Evolutionary conservation across 2,888 invertebrate genomes (phyloP), one percentile per base, ranked within the genome.

Genomic region (Drosophila gaucha): DNA sequence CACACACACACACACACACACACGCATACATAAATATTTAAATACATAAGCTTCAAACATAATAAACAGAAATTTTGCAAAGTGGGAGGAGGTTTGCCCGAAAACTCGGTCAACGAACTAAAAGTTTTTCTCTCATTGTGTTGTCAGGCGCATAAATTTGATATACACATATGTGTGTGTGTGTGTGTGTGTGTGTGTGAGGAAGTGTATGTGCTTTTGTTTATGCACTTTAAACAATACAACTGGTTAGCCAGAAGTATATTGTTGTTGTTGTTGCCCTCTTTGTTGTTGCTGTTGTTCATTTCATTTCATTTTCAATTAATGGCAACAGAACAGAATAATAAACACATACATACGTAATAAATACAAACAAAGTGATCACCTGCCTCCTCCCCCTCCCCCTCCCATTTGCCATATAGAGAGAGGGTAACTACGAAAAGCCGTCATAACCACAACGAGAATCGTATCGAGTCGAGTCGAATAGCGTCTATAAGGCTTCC

Each of bases 41-140:
- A 8, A 38, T 16, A 41, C 12, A 18, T 36, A 58, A n/a, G n/a
- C n/a, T n/a, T n/a, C n/a, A n/a, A n/a, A 31, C 38, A 47, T 63
- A 75, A 76, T 63, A 70, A 75, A 69, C 64, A 58, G 51, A 56
- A 69, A 28, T 36, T 64, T 50, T 50, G 71, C 50, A 41, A 41
- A 6, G 26, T 9, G 16, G 14, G 16, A 20, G 4, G 30, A 3
- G 14, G n/a, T 28, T 4, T 18, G 28, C 6, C 30, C 39, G 46
- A 83, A 82, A 86, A 65, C 55, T 80, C 84, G 84, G 86, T 80
- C 80, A 86, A 84, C 80, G 87, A 86, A 84, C 80, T 51, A 67
- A 59, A 58, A 50, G 22, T 31, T 35, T 33, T 8, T 18, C 2
- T 16, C 4, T 47, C 16, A 9, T 16, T 31, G 18, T 39, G 41